Conservation (phyloP, 2,797 vertebrate genomes). For the Naso thynnoides region DNA sequence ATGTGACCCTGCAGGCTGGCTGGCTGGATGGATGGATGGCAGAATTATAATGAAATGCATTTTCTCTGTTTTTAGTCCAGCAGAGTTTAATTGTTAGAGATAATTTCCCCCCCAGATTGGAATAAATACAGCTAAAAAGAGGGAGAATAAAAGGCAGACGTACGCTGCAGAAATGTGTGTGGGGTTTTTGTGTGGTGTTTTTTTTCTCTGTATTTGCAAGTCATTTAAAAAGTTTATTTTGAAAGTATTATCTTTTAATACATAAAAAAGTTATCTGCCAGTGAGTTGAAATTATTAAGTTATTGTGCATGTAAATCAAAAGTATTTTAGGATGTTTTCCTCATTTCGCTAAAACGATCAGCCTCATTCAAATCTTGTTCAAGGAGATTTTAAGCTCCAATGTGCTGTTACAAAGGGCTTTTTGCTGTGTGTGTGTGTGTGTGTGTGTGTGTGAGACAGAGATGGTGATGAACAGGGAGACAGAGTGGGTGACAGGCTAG, state of each 20-base stretch:
- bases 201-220: background rate
- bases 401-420: conserved; percentile 39
- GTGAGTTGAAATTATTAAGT: conserved; percentile 20
- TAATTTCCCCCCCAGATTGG: conserved; percentile 67
- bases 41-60: conserved; percentile 82
- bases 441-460: conserved; percentile 21
- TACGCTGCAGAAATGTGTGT: background rate
- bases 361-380: conserved; percentile 16
- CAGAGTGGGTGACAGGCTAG: conserved; percentile 74
- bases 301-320: conserved; percentile 44
- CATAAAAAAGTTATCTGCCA: conserved; percentile 33
- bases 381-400: conserved; percentile 47
- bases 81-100: conserved; percentile 85
- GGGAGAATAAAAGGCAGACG: conserved; percentile 39
- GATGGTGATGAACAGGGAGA: conserved; percentile 61
- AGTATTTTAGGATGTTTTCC: conserved; percentile 35
- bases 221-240: conserved; percentile 45
- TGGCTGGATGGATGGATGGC: conserved; percentile 64
- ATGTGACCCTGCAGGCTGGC: conserved; percentile 78
- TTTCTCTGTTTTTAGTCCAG: conserved; percentile 79
- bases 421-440: conserved; percentile 9
- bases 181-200: background rate
- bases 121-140: conserved; percentile 70
- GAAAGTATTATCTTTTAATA: conserved; percentile 44
- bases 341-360: conserved; percentile 33